A percentile compares a stretch with the other conserved stretches of the same genome.
Evolutionary conservation across 2,797 vertebrate species (phyloP).

Genomic region (Microctenopoma stevenorrisi): DNA sequence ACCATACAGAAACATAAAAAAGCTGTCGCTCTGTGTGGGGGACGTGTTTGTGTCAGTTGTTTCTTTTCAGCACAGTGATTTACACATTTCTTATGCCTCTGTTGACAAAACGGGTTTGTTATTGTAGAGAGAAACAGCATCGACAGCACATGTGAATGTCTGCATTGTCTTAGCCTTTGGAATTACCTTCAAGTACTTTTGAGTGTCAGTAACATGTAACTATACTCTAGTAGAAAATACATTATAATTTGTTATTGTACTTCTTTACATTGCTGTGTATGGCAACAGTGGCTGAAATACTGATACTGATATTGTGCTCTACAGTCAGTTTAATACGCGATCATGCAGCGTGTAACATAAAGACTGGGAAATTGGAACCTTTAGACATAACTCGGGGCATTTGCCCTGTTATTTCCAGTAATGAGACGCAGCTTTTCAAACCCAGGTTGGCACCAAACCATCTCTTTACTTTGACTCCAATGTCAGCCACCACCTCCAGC

Average conservation of each 20-base stretch:
- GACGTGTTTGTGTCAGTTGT: neutral
- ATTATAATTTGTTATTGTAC: neutral
- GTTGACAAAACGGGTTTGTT: neutral
- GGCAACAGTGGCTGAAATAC: neutral
- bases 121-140: too few species aligned
- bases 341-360: neutral
- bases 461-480: constrained; percentile 6
- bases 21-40: constrained; percentile 10
- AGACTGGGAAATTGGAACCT: neutral
- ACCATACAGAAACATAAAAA: constrained; percentile 3
- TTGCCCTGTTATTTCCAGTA: constrained; percentile 12
- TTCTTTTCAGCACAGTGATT: neutral
- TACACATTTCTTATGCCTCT: neutral
- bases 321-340: neutral
- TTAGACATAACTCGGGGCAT: neutral
- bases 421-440: constrained; percentile 23
- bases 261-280: too few species aligned
- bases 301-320: neutral
- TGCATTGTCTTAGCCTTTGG: neutral
- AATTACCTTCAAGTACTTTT: neutral
- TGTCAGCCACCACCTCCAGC: neutral
- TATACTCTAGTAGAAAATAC: neutral
- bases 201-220: neutral
- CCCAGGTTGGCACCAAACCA: constrained; percentile 18
- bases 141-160: neutral